These are phyloP conservation scores for Andrena marginata DNA, from an alignment of 2,888 invertebrate species.

Conservation along the genomic window DNA sequence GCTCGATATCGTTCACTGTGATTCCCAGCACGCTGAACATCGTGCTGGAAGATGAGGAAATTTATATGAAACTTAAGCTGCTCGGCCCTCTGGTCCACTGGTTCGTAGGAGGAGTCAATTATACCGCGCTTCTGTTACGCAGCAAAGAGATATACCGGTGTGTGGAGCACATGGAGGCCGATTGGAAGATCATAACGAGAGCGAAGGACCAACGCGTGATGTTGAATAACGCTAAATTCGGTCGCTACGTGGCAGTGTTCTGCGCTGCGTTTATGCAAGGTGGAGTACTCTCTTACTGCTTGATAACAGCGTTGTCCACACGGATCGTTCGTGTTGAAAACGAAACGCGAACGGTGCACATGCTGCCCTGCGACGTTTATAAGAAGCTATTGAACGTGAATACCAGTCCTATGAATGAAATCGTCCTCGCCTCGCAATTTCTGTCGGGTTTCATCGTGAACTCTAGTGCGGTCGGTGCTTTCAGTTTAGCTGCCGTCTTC, in stretches of 20 bases:
- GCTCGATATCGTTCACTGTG: slow-evolving; percentile 63
- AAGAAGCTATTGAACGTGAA: slow-evolving; percentile 55
- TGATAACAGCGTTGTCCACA: slow-evolving; percentile 9
- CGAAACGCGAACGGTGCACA: slow-evolving; percentile 42
- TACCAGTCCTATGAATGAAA: slow-evolving; percentile 63
- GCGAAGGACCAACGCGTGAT: slow-evolving; percentile 65
- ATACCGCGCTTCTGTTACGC: slow-evolving; percentile 63
- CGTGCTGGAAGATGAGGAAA: slow-evolving; percentile 53
- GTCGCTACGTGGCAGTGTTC: slow-evolving; percentile 57
- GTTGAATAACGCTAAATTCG: slow-evolving; percentile 68
- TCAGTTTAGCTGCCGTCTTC: slow-evolving; percentile 65
- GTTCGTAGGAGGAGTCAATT: slow-evolving; percentile 72
- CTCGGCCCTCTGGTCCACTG: slow-evolving; percentile 73
- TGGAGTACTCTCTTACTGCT: slow-evolving; percentile 55
- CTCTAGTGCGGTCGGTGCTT: slow-evolving; percentile 54
- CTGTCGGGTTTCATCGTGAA: slow-evolving; percentile 57
- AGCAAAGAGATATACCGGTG: slow-evolving; percentile 65
- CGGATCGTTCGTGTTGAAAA: slow-evolving; percentile 44
- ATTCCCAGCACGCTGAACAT: slow-evolving; percentile 67
- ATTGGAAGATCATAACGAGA: slow-evolving; percentile 65
- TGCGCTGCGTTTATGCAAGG: slow-evolving; percentile 59
- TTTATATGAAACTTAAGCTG: slow-evolving; percentile 45
- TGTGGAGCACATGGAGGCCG: slow-evolving; percentile 66
- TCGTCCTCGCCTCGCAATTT: slow-evolving; percentile 62
- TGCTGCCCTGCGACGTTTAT: slow-evolving; percentile 61